phyloP scores from a whole-genome alignment of 2,797 vertebrate species.

The Hypotaenidia okinawae region DNA sequence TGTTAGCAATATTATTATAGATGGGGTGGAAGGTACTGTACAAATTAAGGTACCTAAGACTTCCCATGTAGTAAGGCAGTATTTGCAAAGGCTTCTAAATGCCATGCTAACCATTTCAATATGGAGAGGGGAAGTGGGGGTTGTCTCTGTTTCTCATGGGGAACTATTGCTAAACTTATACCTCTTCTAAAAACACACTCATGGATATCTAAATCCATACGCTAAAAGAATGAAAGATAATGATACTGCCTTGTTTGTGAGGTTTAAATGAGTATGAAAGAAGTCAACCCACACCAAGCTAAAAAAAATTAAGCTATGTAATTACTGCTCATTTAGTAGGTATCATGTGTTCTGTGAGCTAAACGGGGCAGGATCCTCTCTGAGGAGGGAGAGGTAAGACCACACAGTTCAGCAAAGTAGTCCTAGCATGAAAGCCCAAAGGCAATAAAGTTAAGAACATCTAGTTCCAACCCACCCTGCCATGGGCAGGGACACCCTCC shows the following conservation, averaged over 20 bases:
- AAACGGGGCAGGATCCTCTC: not conserved
- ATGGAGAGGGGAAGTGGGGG: not conserved
- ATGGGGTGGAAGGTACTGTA: not conserved
- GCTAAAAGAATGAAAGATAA: not conserved
- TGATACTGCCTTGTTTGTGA: not conserved
- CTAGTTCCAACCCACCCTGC: too few species aligned
- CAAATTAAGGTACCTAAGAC: not conserved
- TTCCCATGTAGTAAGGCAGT: not conserved
- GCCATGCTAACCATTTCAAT: accelerated
- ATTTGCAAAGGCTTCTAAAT: not conserved
- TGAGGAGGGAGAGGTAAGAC: not conserved
- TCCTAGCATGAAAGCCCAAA: not conserved
- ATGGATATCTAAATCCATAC: not conserved
- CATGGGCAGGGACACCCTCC: too few species aligned
- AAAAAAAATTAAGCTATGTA: not conserved
- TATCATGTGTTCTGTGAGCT: not conserved
- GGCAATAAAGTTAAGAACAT: not conserved
- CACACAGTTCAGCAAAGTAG: not conserved
- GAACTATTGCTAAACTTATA: not conserved
- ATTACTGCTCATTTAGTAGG: not conserved
- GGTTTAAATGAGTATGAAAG: not conserved
- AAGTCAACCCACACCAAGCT: not conserved
- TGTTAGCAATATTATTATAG: not conserved
- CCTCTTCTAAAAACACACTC: not conserved
- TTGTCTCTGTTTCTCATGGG: not conserved